phyloP scores from a whole-genome alignment of 2,797 vertebrate genomes.

The Pseudochirops cupreus region DNA sequence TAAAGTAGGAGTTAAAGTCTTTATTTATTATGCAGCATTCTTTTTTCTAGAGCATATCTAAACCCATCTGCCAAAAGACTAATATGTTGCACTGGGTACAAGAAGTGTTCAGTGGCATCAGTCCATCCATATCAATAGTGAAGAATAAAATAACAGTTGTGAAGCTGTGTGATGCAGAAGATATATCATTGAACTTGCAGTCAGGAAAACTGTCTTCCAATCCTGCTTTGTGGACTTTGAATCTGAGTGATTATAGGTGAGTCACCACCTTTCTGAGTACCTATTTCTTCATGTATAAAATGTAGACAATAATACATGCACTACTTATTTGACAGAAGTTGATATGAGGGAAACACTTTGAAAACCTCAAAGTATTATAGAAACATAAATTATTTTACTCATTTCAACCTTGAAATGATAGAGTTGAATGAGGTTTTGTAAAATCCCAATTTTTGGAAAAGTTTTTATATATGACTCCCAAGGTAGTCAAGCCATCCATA shows the following conservation, averaged over 20 bases:
- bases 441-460: slow-evolving; percentile 43
- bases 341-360: neutral
- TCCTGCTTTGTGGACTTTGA: neutral
- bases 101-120: neutral
- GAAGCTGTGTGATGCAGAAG: neutral
- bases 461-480: slow-evolving; percentile 39
- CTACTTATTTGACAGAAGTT: neutral
- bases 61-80: neutral
- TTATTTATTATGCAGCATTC: neutral
- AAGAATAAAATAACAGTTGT: neutral
- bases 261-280: neutral
- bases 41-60: slow-evolving; percentile 28
- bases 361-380: neutral
- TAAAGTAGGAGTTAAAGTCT: slow-evolving; percentile 10
- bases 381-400: neutral
- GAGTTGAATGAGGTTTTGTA: neutral
- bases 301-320: neutral
- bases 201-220: neutral
- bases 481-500: slow-evolving; percentile 30
- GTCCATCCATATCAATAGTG: neutral
- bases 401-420: neutral
- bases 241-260: neutral
- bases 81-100: neutral
- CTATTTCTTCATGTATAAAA: neutral
- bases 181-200: neutral